Percentiles rank a stretch among this genome's conserved stretches.
These are phyloP conservation scores for Podocnemis expansa DNA, from an alignment of 2,113 vertebrate species.

Conservation along the genomic window DNA sequence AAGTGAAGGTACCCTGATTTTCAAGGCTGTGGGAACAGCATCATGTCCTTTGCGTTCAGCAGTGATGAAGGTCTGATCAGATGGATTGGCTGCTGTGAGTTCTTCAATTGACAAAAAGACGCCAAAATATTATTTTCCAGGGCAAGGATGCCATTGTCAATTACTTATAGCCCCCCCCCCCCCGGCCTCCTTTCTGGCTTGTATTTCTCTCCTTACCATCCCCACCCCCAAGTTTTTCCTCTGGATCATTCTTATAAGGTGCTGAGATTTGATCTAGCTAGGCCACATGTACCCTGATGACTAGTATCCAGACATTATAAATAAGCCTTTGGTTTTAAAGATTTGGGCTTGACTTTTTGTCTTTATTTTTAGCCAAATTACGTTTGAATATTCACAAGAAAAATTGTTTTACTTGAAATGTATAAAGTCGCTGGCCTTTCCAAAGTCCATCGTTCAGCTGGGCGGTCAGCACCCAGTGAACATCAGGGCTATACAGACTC, in stretches of 20 bases:
- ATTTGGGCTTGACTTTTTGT: background rate
- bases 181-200: background rate
- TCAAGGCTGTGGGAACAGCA: background rate
- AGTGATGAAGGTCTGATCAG: background rate
- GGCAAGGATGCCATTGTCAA: background rate
- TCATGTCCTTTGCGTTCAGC: background rate
- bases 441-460: background rate
- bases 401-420: background rate
- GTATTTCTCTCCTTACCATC: no score
- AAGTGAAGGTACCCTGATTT: background rate
- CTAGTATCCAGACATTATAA: background rate
- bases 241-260: background rate
- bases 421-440: background rate
- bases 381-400: background rate
- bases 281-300: background rate
- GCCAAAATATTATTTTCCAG: background rate
- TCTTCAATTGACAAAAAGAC: background rate
- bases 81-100: background rate
- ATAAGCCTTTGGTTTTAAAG: background rate
- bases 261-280: background rate
- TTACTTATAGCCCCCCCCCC: background rate
- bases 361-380: background rate
- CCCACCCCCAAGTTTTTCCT: no score
- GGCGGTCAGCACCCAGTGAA: background rate
- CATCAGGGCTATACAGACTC: background rate